phyloP scores from a whole-genome alignment of 92 coral and sea anemone species.

The Ricordea florida region DNA sequence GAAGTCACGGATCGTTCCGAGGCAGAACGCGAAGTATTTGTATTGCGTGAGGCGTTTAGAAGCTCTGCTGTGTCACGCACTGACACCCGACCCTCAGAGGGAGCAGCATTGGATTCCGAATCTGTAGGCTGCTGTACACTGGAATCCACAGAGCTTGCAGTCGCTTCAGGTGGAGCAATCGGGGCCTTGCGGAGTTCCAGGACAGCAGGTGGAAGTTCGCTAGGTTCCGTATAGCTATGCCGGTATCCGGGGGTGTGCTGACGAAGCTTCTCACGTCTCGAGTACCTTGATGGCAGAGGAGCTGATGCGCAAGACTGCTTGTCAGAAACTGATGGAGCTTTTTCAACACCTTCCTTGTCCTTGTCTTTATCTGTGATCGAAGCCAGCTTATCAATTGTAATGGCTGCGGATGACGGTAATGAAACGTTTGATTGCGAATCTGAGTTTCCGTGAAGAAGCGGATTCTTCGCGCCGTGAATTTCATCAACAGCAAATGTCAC shows the following conservation, averaged over 20 bases:
- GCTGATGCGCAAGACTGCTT: constrained; percentile 85
- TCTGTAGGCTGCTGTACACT: constrained; percentile 41
- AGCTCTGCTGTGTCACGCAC: constrained; percentile 42
- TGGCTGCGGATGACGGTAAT: constrained; percentile 88
- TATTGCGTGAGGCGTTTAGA: constrained; percentile 32
- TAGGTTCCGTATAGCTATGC: constrained; percentile 57
- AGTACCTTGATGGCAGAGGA: constrained; percentile 71
- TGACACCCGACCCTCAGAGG: constrained; percentile 63
- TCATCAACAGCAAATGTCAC: constrained; percentile 45
- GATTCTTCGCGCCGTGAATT: constrained; percentile 73
- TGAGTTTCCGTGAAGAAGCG: constrained; percentile 44
- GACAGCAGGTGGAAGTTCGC: constrained; percentile 30
- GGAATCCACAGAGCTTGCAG: constrained; percentile 64
- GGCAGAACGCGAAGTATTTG: constrained; percentile 72
- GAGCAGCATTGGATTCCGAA: constrained; percentile 48
- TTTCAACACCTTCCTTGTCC: not conserved
- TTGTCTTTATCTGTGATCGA: constrained; percentile 13
- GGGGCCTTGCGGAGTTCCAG: constrained; percentile 54
- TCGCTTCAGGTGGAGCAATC: constrained; percentile 74
- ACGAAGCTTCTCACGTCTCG: constrained; percentile 14
- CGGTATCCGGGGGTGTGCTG: constrained; percentile 76
- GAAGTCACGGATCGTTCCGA: constrained; percentile 74
- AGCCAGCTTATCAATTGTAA: constrained; percentile 69
- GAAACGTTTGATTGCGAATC: constrained; percentile 88
- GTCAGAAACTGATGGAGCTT: constrained; percentile 71